Conservation (phyloP, 2,888 invertebrate species). For the Nymphalis c-album region DNA sequence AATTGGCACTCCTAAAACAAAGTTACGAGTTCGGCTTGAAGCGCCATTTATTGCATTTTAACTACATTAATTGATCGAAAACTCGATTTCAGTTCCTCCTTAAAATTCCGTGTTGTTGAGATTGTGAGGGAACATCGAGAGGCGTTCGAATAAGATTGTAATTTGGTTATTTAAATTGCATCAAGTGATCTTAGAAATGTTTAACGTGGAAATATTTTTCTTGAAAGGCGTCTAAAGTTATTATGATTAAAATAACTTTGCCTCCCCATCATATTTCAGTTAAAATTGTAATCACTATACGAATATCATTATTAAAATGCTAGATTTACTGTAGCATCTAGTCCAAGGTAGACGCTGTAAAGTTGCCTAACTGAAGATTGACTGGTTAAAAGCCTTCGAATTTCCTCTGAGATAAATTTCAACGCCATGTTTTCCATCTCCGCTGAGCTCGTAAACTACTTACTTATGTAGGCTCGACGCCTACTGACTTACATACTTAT, state of each 20-base stretch:
- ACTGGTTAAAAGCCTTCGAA: slow-evolving; percentile 27
- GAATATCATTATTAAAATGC: neutral
- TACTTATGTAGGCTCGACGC: neutral
- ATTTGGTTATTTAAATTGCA: slow-evolving; percentile 29
- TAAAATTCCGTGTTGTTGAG: slow-evolving; percentile 48
- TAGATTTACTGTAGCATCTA: slow-evolving; percentile 11
- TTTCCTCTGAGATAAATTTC: slow-evolving; percentile 32
- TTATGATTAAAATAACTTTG: neutral
- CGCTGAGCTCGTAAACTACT: slow-evolving; percentile 28
- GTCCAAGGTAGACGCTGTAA: slow-evolving; percentile 12
- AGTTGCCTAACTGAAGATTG: slow-evolving; percentile 20
- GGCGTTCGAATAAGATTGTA: slow-evolving; percentile 19
- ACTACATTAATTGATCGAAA: slow-evolving; percentile 69
- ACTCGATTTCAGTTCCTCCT: slow-evolving; percentile 55
- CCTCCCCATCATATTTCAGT: neutral
- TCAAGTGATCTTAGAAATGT: slow-evolving; percentile 19
- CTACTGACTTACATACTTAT: neutral
- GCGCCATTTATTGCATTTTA: slow-evolving; percentile 74
- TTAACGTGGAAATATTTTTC: slow-evolving; percentile 5
- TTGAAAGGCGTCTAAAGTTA: neutral
- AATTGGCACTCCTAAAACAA: slow-evolving; percentile 69
- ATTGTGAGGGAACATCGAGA: slow-evolving; percentile 31
- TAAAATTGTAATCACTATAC: neutral
- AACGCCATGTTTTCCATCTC: slow-evolving; percentile 32
- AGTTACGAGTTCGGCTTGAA: slow-evolving; percentile 60